These are phyloP conservation scores for Hipparchia sbordonii DNA, from an alignment of 2,888 invertebrate genomes.

Conservation along the genomic window DNA sequence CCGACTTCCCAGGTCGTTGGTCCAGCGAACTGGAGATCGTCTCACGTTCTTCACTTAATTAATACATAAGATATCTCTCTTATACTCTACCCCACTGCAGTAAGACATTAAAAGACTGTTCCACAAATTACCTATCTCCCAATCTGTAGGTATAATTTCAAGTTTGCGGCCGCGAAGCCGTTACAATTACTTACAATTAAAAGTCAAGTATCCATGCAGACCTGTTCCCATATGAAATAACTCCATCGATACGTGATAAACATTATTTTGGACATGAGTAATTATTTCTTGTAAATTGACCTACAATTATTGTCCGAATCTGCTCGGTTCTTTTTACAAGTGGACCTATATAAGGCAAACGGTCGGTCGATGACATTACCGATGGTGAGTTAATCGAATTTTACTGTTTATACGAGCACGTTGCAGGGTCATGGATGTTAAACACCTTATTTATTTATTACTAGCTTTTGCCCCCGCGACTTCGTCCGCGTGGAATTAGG, in stretches of 20 bases:
- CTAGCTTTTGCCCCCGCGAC: too few relatives aligned
- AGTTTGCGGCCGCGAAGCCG: slow-evolving; percentile 40
- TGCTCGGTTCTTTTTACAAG: slow-evolving; percentile 8
- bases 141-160: slow-evolving; percentile 43
- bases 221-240: slow-evolving; percentile 50
- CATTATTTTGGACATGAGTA: slow-evolving; percentile 59
- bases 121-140: slow-evolving; percentile 9
- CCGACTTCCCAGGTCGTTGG: too few relatives aligned
- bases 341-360: slow-evolving; percentile 23
- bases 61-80: not conserved
- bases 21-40: too few relatives aligned
- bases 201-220: slow-evolving; percentile 56
- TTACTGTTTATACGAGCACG: not conserved
- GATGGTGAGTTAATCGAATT: slow-evolving; percentile 20
- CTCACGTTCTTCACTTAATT: too few relatives aligned
- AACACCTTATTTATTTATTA: not conserved
- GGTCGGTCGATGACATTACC: slow-evolving; percentile 38
- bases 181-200: slow-evolving; percentile 73
- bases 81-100: not conserved
- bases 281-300: slow-evolving; percentile 68
- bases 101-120: slow-evolving; percentile 5
- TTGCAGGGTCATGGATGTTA: slow-evolving; percentile 1
- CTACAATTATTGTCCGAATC: slow-evolving; percentile 53
- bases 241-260: slow-evolving; percentile 60
- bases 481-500: too few relatives aligned